Conservation (phyloP, 2,113 vertebrate species). For the Circaetus gallicus region DNA sequence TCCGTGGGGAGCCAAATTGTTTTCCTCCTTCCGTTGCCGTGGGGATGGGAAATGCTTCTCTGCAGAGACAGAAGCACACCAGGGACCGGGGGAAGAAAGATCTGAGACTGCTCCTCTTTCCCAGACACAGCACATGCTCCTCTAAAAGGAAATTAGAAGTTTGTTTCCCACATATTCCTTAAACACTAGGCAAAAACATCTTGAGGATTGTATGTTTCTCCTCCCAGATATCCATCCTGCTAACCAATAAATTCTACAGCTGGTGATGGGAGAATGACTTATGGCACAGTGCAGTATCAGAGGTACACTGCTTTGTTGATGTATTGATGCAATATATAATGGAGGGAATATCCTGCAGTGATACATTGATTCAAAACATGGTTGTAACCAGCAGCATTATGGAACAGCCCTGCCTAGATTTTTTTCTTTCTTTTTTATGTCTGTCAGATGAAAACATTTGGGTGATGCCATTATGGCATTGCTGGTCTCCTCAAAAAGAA, state of each 20-base stretch:
- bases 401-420: neutral
- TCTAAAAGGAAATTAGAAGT: neutral
- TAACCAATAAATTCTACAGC: neutral
- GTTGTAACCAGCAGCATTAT: neutral
- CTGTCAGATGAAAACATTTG: neutral
- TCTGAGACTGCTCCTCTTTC: neutral
- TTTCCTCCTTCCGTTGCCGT: neutral
- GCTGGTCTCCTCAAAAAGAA: neutral
- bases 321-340: neutral
- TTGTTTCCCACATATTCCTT: neutral
- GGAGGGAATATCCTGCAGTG: neutral
- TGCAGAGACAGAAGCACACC: neutral
- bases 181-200: neutral
- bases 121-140: neutral
- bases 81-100: accelerated
- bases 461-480: neutral
- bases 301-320: neutral
- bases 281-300: neutral
- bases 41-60: neutral
- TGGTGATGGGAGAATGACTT: neutral
- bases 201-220: neutral
- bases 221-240: neutral
- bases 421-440: neutral
- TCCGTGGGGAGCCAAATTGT: neutral
- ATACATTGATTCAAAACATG: neutral